Conservation (phyloP, 2,113 vertebrate genomes). For the Felis catus region DNA sequence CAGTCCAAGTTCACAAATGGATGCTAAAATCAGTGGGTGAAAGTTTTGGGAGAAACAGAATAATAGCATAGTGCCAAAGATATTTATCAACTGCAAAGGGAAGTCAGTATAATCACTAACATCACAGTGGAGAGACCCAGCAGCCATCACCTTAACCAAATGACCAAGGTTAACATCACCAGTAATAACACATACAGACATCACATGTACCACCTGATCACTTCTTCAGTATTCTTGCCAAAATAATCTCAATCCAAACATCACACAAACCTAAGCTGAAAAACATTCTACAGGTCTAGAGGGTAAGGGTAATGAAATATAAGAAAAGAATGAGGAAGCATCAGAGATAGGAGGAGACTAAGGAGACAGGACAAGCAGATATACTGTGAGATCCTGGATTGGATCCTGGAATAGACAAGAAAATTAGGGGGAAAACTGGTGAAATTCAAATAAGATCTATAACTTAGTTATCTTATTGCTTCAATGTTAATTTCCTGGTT, state of each 20-base stretch:
- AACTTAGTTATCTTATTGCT: neutral
- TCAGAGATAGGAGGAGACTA: neutral
- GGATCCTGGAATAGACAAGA: neutral
- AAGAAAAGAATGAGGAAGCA: neutral
- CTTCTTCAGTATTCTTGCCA: neutral
- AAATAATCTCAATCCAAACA: neutral
- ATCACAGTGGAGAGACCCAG: neutral
- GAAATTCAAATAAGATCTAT: constrained; percentile 1
- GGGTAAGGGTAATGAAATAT: neutral
- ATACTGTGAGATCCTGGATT: neutral
- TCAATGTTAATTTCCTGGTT: neutral
- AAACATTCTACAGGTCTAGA: constrained; percentile 5
- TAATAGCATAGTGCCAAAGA: neutral
- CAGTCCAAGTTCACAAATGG: neutral
- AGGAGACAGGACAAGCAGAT: neutral
- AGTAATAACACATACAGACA: neutral
- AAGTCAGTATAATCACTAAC: neutral
- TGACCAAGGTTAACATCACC: neutral
- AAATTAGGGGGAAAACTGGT: neutral
- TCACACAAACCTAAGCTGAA: neutral
- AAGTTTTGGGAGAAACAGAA: neutral
- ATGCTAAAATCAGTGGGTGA: neutral
- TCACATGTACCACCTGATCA: neutral
- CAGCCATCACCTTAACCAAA: neutral
- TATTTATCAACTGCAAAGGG: neutral